Evolutionary conservation across 1,140 invertebrate genomes (phyloP), one percentile per base, ranked within the genome.

Genomic region (Rhizoglyphus robini): DNA sequence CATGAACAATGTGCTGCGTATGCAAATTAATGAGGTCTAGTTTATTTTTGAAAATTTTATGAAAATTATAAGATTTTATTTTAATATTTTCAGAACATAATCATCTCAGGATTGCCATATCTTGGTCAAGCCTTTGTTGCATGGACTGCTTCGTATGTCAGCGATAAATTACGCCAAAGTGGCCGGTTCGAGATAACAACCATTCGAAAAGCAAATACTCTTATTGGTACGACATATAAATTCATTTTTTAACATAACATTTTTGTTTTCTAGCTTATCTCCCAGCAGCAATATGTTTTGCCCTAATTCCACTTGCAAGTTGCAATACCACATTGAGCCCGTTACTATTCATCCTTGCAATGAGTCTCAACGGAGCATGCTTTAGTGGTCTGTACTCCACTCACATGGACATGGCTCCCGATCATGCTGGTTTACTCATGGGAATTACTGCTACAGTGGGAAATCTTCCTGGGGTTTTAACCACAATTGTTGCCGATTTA

Each of bases 1-100:
- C 75, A 87, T 96, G 83, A 88, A 90, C 72, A 83, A 86, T 72
- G 88, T 96, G 59, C 79, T 96, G 8, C 79, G 87, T 70, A 93
- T 87, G 72, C 82, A 91, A 72, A 88, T 96, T 68, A 87, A 91
- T 76, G 79, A 85, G 76, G 88, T 90, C 75, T 76, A 8, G n/a
- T 75, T 76, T 77, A 5, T 67, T 5, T 49, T 3, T 66, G 66
- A 5, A 67, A 29, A 25, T n/a, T n/a, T n/a, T n/a, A 13, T 8
- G 15, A 11, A 41, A 4, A 63, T 41, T 13, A 5, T 11, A 57
- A 11, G 15, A 60, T 13, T 8, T 66, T 67, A 68, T 67, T 38
- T n/a, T n/a, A n/a, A n/a, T n/a, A n/a, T n/a, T n/a, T n/a, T 18
- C 69, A 83, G 81, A 79, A 82, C 71, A 82, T 82, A 13, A 72